Conservation (phyloP, 2,113 vertebrate species). For the Psittacula cyanocephala region DNA sequence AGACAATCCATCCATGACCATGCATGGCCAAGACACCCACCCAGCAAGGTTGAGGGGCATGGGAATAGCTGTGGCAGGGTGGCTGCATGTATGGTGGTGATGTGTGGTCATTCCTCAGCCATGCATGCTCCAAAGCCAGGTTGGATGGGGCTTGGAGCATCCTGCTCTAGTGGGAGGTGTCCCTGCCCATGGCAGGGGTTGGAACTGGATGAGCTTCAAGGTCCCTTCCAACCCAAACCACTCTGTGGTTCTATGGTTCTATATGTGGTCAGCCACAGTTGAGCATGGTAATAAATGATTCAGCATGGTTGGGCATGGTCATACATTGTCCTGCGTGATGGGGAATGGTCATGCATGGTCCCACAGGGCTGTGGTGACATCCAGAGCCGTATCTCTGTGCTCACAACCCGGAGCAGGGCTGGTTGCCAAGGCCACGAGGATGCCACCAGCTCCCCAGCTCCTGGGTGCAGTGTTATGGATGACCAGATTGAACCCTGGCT, state of each 20-base stretch:
- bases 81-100: not conserved
- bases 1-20: not conserved
- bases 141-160: not conserved
- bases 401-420: not conserved
- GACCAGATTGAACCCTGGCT: not conserved
- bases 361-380: not conserved
- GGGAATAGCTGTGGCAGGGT: not conserved
- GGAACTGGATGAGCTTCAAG: not conserved
- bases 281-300: too few relatives aligned
- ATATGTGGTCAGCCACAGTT: rapidly evolving
- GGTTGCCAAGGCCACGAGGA: rapidly evolving
- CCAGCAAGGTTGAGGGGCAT: not conserved
- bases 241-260: not conserved
- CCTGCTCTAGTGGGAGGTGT: not conserved
- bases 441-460: not conserved
- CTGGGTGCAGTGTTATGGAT: rapidly evolving
- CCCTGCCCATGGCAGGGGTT: not conserved
- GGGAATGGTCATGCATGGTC: not conserved
- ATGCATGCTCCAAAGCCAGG: not conserved
- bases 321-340: rapidly evolving
- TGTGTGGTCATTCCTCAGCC: not conserved
- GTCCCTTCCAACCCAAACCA: not conserved
- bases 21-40: not conserved
- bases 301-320: not conserved
- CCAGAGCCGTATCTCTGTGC: not conserved